Conservation (phyloP, 1,140 invertebrate species). For the Zeugodacus cucurbitae region DNA sequence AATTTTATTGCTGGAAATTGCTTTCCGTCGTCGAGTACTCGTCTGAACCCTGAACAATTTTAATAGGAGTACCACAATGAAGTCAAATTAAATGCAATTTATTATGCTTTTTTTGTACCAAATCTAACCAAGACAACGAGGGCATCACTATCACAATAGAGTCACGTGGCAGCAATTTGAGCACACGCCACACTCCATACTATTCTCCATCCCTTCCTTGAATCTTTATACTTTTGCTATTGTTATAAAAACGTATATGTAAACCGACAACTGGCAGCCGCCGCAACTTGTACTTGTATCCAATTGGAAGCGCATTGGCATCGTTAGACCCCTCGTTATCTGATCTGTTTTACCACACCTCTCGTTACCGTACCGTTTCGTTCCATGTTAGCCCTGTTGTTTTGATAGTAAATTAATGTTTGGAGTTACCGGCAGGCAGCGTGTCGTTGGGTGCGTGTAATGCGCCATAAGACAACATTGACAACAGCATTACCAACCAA, state of each 20-base stretch:
- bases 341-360: constrained; percentile 25
- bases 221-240: not conserved
- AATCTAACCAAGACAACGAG: constrained; percentile 43
- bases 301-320: not conserved
- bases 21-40: not conserved
- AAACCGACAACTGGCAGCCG: not conserved
- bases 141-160: constrained; percentile 44
- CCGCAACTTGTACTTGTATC: constrained; percentile 9
- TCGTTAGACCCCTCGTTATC: constrained; percentile 28
- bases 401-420: constrained; percentile 45
- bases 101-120: constrained; percentile 64
- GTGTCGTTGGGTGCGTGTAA: not conserved
- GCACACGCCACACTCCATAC: constrained; percentile 50
- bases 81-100: constrained; percentile 65
- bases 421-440: not conserved
- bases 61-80: constrained; percentile 46
- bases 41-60: not conserved
- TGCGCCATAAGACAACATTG: constrained; percentile 27
- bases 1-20: constrained; percentile 16
- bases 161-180: constrained; percentile 64
- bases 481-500: not conserved
- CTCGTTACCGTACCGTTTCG: not conserved
- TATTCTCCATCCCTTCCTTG: not conserved
- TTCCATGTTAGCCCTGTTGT: constrained; percentile 12
- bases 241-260: not conserved